These are phyloP conservation scores for Onthophagus sagittarius DNA, from an alignment of 2,888 invertebrate genomes.

Conservation along the genomic window DNA sequence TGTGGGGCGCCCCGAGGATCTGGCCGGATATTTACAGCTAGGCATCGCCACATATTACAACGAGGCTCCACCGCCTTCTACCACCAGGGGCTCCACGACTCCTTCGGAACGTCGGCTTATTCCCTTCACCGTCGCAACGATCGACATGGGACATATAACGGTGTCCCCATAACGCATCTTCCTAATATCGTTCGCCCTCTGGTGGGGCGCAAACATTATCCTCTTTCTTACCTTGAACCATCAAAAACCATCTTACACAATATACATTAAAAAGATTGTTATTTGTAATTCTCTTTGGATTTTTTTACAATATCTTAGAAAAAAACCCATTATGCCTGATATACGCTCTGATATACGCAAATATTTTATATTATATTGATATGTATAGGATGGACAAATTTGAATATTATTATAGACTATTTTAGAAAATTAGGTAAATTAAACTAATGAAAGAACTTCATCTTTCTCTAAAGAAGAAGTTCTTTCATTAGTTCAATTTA, in stretches of 20 bases:
- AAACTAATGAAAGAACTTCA: too few relatives aligned
- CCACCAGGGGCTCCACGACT: background rate
- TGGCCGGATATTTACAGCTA: conserved; percentile 44
- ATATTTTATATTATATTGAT: too few relatives aligned
- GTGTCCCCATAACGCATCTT: conserved; percentile 25
- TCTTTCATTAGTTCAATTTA: too few relatives aligned
- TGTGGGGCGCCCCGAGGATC: conserved; percentile 40
- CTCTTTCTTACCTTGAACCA: background rate
- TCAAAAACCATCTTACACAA: background rate
- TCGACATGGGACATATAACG: conserved; percentile 26
- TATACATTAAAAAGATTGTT: too few relatives aligned
- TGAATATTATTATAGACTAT: too few relatives aligned
- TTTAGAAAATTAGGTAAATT: too few relatives aligned
- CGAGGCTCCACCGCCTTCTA: conserved; percentile 23
- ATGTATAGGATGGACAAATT: too few relatives aligned
- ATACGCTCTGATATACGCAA: too few relatives aligned
- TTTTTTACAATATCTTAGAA: too few relatives aligned
- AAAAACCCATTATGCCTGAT: too few relatives aligned
- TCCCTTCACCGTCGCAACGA: conserved; percentile 23
- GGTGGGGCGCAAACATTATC: background rate
- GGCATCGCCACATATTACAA: conserved; percentile 47
- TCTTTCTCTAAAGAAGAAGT: too few relatives aligned
- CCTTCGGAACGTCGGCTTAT: conserved; percentile 27
- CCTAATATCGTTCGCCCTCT: background rate
- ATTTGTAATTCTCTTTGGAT: too few relatives aligned